These are phyloP conservation scores for Megaptera novaeangliae DNA, from an alignment of 2,113 vertebrate species.

Conservation along the genomic window DNA sequence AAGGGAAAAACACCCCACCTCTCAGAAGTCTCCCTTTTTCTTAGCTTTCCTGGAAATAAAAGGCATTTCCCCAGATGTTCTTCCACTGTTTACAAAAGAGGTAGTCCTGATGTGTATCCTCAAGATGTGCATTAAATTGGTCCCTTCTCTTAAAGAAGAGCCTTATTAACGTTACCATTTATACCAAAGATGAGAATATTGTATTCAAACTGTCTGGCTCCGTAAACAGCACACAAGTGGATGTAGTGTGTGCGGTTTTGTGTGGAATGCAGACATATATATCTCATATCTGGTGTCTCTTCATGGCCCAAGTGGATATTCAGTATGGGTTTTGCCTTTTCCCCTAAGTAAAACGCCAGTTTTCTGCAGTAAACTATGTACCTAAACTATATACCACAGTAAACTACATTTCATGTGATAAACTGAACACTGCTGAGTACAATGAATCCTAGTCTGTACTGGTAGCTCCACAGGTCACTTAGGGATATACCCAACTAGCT, in stretches of 20 bases:
- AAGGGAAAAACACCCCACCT: slow-evolving; percentile 56
- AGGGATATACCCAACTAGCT: neutral
- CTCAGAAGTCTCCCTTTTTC: slow-evolving; percentile 70
- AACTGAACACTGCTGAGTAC: neutral
- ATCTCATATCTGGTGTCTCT: neutral
- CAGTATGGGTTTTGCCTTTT: slow-evolving; percentile 49
- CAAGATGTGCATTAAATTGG: neutral
- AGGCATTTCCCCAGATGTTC: neutral
- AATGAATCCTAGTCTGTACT: neutral
- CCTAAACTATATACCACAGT: neutral
- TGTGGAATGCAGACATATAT: neutral
- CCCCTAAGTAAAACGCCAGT: slow-evolving; percentile 28
- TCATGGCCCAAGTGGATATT: neutral
- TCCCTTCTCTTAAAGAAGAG: slow-evolving; percentile 29
- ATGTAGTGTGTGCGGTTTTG: slow-evolving; percentile 7
- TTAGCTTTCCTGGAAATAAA: slow-evolving; percentile 63
- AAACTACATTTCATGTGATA: neutral
- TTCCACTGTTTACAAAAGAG: slow-evolving; percentile 18
- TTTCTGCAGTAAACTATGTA: slow-evolving; percentile 25
- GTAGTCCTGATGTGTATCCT: neutral
- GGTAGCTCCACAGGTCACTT: neutral
- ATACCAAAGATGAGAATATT: neutral
- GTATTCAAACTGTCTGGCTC: neutral
- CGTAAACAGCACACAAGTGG: neutral
- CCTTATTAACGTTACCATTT: neutral